A percentile compares a stretch with the other conserved stretches of the same genome.
These are phyloP conservation scores for Oscheius sp. DNA, from an alignment of 2,888 invertebrate genomes.

Conservation along the genomic window DNA sequence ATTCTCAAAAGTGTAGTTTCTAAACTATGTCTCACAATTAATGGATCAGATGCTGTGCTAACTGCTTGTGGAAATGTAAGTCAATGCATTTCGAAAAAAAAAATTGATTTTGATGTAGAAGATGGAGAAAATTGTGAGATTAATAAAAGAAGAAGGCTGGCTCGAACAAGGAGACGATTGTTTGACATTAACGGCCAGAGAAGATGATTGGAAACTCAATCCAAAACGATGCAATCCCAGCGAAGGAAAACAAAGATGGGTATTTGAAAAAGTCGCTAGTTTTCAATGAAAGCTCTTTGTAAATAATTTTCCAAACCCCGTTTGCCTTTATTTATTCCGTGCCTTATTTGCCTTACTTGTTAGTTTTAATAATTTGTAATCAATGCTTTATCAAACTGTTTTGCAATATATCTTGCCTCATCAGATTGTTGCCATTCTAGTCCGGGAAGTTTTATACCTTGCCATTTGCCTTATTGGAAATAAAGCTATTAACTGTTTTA, in stretches of 20 bases:
- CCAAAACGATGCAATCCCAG: conserved; percentile 52
- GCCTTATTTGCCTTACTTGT: no score
- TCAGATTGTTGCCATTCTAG: conserved; percentile 17
- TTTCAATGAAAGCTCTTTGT: conserved; percentile 10
- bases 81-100: not conserved
- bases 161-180: conserved; percentile 43
- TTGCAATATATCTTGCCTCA: conserved; percentile 11
- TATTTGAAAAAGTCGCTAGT: conserved; percentile 62
- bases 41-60: conserved; percentile 22
- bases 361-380: no score
- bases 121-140: not conserved
- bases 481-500: not conserved
- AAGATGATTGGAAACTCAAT: conserved; percentile 36
- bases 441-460: conserved; percentile 5
- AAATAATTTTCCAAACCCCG: not conserved
- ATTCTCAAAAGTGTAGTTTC: conserved; percentile 52
- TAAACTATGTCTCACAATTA: conserved; percentile 53
- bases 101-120: not conserved
- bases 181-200: conserved; percentile 32
- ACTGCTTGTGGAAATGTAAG: conserved; percentile 34
- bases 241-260: conserved; percentile 59
- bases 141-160: conserved; percentile 52
- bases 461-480: conserved; percentile 1
- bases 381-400: not conserved
- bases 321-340: conserved; percentile 6